Evolutionary conservation across 1,140 invertebrate genomes (phyloP).

Genomic region (honey bee (Apis mellifera)): DNA sequence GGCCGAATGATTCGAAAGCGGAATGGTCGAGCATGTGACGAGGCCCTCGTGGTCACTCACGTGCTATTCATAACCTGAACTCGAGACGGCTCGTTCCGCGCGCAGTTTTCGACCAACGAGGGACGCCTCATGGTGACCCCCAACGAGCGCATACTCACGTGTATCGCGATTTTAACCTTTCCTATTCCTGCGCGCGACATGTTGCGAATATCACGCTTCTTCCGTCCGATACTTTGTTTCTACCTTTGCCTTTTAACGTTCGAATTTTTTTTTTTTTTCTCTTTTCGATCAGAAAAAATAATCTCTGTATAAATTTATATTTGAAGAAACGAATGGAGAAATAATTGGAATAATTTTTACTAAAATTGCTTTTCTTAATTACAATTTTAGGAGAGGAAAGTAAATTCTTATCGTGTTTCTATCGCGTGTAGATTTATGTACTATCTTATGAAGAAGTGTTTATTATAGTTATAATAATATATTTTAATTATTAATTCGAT

Average conservation of each 20-base stretch:
- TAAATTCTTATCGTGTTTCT: too few species aligned
- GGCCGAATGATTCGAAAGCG: constrained; percentile 41
- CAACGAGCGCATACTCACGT: background rate
- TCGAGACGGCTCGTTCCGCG: constrained; percentile 31
- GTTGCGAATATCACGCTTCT: too few species aligned
- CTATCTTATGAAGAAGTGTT: too few species aligned
- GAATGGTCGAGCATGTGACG: constrained; percentile 68
- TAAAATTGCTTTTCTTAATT: too few species aligned
- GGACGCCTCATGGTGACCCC: background rate
- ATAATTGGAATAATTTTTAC: background rate
- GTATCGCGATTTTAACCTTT: background rate
- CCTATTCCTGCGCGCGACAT: background rate
- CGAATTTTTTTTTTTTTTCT: too few species aligned
- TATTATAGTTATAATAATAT: too few species aligned
- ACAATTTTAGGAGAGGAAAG: too few species aligned
- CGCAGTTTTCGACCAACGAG: constrained; percentile 23
- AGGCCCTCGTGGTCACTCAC: constrained; percentile 74
- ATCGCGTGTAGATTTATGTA: too few species aligned
- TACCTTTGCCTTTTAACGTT: too few species aligned
- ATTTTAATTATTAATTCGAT: too few species aligned
- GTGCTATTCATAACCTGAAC: constrained; percentile 76
- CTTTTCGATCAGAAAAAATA: too few species aligned
- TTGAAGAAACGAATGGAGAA: background rate
- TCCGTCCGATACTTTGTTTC: too few species aligned
- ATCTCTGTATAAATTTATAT: background rate